phyloP scores from a whole-genome alignment of 1,140 invertebrate species.

The Prorops nasuta region DNA sequence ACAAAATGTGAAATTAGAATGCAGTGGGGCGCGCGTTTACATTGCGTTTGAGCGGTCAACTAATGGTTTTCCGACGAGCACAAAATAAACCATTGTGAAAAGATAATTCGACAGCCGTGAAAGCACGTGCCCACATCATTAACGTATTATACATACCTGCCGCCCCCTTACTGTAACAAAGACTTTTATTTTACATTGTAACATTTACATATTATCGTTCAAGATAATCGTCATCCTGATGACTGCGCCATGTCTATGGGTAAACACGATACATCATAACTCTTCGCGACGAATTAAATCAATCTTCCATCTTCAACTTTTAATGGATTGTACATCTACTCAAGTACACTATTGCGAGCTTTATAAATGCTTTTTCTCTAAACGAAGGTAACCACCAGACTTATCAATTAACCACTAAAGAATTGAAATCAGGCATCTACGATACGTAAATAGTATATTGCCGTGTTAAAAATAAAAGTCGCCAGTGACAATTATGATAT shows the following conservation, averaged over 20 bases:
- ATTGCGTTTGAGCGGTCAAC: not conserved
- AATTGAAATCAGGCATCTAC: too few species aligned
- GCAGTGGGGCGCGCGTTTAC: constrained; percentile 9
- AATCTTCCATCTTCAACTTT: constrained; percentile 11
- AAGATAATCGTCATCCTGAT: constrained; percentile 11
- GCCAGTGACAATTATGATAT: too few species aligned
- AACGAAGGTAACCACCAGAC: too few species aligned
- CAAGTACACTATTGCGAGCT: too few species aligned
- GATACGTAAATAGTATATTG: too few species aligned
- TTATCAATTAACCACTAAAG: too few species aligned
- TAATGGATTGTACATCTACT: too few species aligned
- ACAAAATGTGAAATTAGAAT: constrained; percentile 24
- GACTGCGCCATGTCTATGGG: constrained; percentile 14
- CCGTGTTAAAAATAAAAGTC: too few species aligned
- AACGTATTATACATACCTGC: constrained; percentile 23
- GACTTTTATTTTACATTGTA: too few species aligned
- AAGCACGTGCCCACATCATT: constrained; percentile 36
- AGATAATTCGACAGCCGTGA: constrained; percentile 35
- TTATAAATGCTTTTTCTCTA: too few species aligned
- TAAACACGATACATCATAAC: constrained; percentile 29
- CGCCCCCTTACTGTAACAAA: too few species aligned
- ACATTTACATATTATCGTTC: constrained; percentile 12
- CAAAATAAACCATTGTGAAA: constrained; percentile 14
- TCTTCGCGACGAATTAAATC: constrained; percentile 18
- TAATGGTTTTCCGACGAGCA: constrained; percentile 30